Conservation (phyloP, 2,113 vertebrate species). For the Cepphus grylle region DNA sequence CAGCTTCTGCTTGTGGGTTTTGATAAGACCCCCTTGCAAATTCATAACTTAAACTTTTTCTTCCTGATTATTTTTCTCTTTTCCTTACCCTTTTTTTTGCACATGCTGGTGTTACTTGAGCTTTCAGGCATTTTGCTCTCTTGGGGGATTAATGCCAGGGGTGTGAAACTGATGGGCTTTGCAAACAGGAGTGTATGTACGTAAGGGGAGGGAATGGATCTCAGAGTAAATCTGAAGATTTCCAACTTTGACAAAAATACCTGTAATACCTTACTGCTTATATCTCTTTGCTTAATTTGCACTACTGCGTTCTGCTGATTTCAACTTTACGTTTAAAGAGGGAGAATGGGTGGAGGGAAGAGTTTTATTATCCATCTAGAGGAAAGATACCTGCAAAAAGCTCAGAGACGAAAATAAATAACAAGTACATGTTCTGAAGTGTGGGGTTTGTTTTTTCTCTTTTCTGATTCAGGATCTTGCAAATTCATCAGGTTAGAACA, state of each 20-base stretch:
- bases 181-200: not conserved
- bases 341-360: not conserved
- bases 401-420: not conserved
- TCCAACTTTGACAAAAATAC: not conserved
- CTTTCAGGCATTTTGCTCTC: not conserved
- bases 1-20: not conserved
- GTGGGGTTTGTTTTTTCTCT: not conserved
- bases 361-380: not conserved
- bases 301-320: not conserved
- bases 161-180: not conserved
- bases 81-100: not conserved
- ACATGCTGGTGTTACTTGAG: not conserved
- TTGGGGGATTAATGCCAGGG: not conserved
- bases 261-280: not conserved
- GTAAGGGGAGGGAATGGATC: not conserved
- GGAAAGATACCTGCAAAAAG: not conserved
- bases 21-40: not conserved
- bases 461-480: not conserved
- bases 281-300: not conserved
- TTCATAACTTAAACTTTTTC: not conserved
- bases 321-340: not conserved
- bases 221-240: not conserved
- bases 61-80: not conserved
- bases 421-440: not conserved
- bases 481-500: not conserved